Conservation (phyloP, 2,797 vertebrate species). For the Diplodus puntazzo region DNA sequence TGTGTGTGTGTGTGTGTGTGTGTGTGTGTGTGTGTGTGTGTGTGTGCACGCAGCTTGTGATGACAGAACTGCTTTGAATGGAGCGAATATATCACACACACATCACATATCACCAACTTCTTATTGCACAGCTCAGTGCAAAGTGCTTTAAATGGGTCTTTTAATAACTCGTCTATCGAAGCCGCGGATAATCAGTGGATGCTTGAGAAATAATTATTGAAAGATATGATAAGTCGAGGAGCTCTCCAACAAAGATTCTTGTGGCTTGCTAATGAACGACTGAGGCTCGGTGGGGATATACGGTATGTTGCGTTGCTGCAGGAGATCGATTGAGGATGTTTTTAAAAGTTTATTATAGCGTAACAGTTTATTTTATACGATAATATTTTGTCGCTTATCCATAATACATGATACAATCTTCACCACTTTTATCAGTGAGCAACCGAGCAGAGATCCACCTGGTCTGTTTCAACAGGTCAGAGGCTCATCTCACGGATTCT, state of each 20-base stretch:
- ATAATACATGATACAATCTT: neutral
- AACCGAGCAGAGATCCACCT: conserved; percentile 1
- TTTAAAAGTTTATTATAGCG: neutral
- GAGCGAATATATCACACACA: conserved; percentile 49
- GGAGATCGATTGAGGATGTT: conserved; percentile 14
- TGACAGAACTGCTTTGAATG: conserved; percentile 51
- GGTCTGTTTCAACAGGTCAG: conserved; percentile 44
- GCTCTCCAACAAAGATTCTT: neutral
- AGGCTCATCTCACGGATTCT: conserved; percentile 50
- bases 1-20: neutral
- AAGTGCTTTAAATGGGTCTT: conserved; percentile 49
- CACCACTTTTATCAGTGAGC: neutral
- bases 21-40: neutral
- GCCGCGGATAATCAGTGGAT: conserved; percentile 35
- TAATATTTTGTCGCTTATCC: neutral
- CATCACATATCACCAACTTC: conserved; percentile 42
- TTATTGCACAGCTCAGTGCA: conserved; percentile 24
- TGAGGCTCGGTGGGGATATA: neutral
- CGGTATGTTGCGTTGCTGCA: neutral
- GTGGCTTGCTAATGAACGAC: conserved; percentile 6
- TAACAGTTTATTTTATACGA: neutral
- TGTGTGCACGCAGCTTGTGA: neutral
- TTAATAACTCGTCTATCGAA: conserved; percentile 40
- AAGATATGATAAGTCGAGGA: neutral
- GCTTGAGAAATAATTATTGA: conserved; percentile 52